These are phyloP conservation scores for Rhopilema esculentum DNA, from an alignment of 30 jellyfish, hydroid and myxozoan species.

Conservation along the genomic window DNA sequence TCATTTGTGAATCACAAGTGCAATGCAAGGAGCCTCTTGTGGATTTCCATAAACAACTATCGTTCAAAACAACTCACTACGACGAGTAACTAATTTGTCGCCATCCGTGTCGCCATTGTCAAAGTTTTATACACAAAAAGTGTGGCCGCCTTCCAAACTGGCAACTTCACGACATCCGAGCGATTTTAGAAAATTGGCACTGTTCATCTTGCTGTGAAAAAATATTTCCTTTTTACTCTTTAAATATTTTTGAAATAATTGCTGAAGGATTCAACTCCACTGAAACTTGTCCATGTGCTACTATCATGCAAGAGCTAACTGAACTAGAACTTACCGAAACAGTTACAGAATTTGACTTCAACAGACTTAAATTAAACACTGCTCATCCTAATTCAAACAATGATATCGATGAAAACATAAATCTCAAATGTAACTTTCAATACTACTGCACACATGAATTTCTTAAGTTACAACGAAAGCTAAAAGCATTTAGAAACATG, in stretches of 20 bases:
- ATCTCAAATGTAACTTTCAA: not conserved
- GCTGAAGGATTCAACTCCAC: not conserved
- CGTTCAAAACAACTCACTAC: not conserved
- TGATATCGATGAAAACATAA: not conserved
- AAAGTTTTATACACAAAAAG: not conserved
- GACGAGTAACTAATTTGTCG: not conserved
- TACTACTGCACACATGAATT: not conserved
- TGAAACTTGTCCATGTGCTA: not conserved
- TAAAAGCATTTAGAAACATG: not conserved
- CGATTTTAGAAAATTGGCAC: not conserved
- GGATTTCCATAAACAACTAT: not conserved
- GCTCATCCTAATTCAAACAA: not conserved
- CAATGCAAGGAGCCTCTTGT: not conserved
- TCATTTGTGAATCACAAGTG: not conserved
- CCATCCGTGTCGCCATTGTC: not conserved
- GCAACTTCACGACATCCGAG: not conserved
- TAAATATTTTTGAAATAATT: not conserved
- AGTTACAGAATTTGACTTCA: not conserved
- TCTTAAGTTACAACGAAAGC: not conserved
- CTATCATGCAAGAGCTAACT: not conserved
- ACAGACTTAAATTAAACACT: not conserved
- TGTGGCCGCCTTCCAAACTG: constrained; percentile 4
- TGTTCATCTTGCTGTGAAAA: constrained; percentile 2
- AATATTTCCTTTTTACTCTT: not conserved
- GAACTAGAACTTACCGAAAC: not conserved